phyloP scores from a whole-genome alignment of 2,888 invertebrate genomes.

The Sesia bembeciformis region DNA sequence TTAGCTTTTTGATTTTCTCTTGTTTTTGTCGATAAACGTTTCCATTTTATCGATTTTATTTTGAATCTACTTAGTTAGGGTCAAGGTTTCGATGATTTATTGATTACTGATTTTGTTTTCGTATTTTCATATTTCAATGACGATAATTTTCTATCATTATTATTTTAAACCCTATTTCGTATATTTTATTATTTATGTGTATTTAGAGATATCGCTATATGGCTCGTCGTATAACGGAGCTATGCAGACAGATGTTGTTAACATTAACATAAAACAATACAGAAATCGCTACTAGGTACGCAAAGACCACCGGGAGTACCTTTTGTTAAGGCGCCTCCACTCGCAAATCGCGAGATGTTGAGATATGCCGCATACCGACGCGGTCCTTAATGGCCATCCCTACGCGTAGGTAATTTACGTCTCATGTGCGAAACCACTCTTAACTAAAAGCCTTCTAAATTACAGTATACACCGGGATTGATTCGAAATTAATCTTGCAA shows the following conservation, averaged over 20 bases:
- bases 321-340: slow-evolving; percentile 57
- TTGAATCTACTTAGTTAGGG: slow-evolving; percentile 42
- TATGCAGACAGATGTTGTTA: background rate
- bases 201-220: no score
- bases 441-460: slow-evolving; percentile 70
- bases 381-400: slow-evolving; percentile 63
- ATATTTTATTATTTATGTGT: no score
- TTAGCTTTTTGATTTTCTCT: slow-evolving; percentile 48
- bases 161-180: background rate
- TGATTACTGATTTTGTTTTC: slow-evolving; percentile 33
- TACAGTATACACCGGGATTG: slow-evolving; percentile 61
- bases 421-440: slow-evolving; percentile 69
- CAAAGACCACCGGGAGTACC: slow-evolving; percentile 59
- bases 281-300: slow-evolving; percentile 32
- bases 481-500: slow-evolving; percentile 61
- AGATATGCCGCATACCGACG: slow-evolving; percentile 65
- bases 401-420: slow-evolving; percentile 65
- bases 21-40: slow-evolving; percentile 57
- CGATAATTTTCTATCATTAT: slow-evolving; percentile 6
- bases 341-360: slow-evolving; percentile 65
- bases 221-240: background rate
- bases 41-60: slow-evolving; percentile 45
- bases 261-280: slow-evolving; percentile 34
- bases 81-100: slow-evolving; percentile 44
- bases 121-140: slow-evolving; percentile 12